These are phyloP conservation scores for Calyptomena viridis DNA, from an alignment of 2,113 vertebrate genomes.

Conservation along the genomic window DNA sequence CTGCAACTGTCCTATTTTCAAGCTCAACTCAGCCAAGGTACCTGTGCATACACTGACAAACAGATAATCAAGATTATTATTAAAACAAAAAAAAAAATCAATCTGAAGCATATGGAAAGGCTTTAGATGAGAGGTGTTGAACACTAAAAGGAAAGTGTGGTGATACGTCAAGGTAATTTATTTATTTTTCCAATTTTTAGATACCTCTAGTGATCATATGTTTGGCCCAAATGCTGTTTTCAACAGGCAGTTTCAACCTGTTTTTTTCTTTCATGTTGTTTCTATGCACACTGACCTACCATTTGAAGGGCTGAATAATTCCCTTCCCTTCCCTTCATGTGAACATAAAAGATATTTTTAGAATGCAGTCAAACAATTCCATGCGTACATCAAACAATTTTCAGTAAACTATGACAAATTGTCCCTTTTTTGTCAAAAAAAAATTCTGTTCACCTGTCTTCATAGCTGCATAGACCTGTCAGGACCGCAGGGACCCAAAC, in stretches of 20 bases:
- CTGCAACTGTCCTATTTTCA: not conserved
- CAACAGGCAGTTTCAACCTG: conserved; percentile 20
- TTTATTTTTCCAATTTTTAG: not conserved
- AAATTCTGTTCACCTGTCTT: not conserved
- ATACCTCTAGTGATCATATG: not conserved
- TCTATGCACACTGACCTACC: conserved; percentile 43
- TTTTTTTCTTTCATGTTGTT: not conserved
- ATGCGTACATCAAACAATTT: not conserved
- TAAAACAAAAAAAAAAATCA: not conserved
- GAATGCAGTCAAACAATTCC: not conserved
- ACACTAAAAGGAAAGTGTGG: not conserved
- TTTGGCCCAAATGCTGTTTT: not conserved
- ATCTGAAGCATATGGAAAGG: not conserved
- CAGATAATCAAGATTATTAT: not conserved
- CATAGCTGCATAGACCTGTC: not conserved
- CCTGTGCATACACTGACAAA: not conserved
- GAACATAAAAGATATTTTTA: conserved; percentile 32
- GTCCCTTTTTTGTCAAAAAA: not conserved
- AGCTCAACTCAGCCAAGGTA: not conserved
- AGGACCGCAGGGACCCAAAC: not conserved
- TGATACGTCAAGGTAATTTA: not conserved
- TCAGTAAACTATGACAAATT: not conserved
- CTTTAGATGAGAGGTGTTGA: not conserved
- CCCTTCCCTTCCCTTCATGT: not conserved
- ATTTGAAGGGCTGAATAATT: conserved; percentile 29